Base-by-base conservation (phyloP, 2,113 vertebrate species). In the Willisornis vidua region DNA sequence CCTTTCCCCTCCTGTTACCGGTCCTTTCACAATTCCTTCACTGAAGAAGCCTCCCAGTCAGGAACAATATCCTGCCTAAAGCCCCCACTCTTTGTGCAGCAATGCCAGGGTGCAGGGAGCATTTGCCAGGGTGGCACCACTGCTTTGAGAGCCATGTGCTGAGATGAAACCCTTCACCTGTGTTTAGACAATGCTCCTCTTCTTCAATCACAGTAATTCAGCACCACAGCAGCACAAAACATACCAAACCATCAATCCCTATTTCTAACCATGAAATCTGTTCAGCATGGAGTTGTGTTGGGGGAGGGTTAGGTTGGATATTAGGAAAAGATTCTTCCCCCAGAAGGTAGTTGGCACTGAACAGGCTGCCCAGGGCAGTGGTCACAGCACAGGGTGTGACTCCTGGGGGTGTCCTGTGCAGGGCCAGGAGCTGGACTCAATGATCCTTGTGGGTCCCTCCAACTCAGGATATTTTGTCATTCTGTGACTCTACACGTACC, bases 171-270 rank as follows among this genome's bases (percentile, higher is more conserved):
- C 61, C 19, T 46, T 85, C 75, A 73, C 23, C 19, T 35, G 13
- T 58, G 61, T 41, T 77, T 58, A 87, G 25, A 58, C 23, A 68
- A 77, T 33, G 25, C 2, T 76, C 26, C 28, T 37, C 12, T 82
- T 48, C 85, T 33, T 87, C 62, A 55, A 85, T 9, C 19, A 31
- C 17, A 62, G 37, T 8, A 62, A 62, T 31, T 73, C 67, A 76
- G 71, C 41, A 63, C 55, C 59, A 45, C 46, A 51, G 37, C 16
- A 73, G 45, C 18, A 25, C 8, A 25, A 77, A 80, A 65, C 0
- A 0, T 2, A 57, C 7, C 41, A 51, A 28, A 80, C 11, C 28
- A 58, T 35, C 48, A 35, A 61, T 19, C 31, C 17, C 5, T 2
- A 4, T 66, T 85, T 90, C 82, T 62, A 88, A 43, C 62, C 24